Percentiles rank a stretch among this genome's conserved stretches.
Evolutionary conservation across 2,888 invertebrate genomes (phyloP).

Genomic region (Drosophila merina): DNA sequence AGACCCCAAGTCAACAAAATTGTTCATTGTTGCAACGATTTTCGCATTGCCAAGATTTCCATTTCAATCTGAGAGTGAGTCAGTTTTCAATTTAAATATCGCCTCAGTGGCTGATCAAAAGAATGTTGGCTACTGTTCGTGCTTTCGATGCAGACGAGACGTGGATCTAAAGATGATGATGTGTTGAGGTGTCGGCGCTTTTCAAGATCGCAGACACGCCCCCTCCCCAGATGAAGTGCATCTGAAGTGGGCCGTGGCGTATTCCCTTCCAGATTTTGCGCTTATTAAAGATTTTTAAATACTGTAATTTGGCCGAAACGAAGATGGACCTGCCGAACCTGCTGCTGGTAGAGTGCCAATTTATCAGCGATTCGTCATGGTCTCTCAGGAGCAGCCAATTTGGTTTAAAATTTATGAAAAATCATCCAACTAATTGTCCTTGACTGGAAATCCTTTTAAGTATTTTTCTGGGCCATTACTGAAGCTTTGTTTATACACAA

Average conservation of each 20-base stretch:
- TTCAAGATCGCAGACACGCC: slow-evolving; percentile 36
- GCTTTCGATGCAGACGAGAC: slow-evolving; percentile 9
- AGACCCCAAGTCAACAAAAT: slow-evolving; percentile 16
- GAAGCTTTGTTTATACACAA: slow-evolving; percentile 33
- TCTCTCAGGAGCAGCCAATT: slow-evolving; percentile 58
- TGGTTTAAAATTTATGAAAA: slow-evolving; percentile 63
- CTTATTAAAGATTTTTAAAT: slow-evolving; percentile 78
- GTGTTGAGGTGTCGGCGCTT: slow-evolving; percentile 49
- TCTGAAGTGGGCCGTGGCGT: slow-evolving; percentile 36
- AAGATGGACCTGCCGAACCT: slow-evolving; percentile 18
- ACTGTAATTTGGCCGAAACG: slow-evolving; percentile 64
- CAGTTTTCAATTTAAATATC: slow-evolving; percentile 38
- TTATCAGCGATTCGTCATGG: slow-evolving; percentile 62
- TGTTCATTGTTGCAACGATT: slow-evolving; percentile 20
- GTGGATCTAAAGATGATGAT: slow-evolving; percentile 22
- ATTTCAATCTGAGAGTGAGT: slow-evolving; percentile 28
- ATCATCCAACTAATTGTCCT: slow-evolving; percentile 69
- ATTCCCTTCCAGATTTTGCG: slow-evolving; percentile 59
- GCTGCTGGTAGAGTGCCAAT: slow-evolving; percentile 62
- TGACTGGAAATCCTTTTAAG: slow-evolving; percentile 69
- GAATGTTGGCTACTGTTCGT: slow-evolving; percentile 45
- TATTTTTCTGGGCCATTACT: slow-evolving; percentile 46
- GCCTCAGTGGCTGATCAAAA: slow-evolving; percentile 23
- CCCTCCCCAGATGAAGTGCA: slow-evolving; percentile 14
- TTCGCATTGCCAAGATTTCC: slow-evolving; percentile 18